Evolutionary conservation across 2,797 vertebrate species (phyloP).

Genomic region (Neoniphon sammara): DNA sequence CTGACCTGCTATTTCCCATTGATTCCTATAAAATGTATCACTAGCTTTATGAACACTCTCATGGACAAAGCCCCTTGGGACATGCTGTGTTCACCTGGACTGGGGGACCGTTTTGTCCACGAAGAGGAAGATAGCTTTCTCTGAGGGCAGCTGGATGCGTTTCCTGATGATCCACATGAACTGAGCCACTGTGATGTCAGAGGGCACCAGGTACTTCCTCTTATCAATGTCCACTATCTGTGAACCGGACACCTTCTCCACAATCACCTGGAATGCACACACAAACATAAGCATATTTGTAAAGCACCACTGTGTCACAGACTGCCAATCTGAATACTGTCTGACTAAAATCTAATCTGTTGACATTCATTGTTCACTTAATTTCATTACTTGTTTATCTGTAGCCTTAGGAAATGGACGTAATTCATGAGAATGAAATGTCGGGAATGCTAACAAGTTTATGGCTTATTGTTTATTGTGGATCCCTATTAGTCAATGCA

Average conservation of each 20-base stretch:
- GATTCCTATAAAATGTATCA: too few relatives aligned
- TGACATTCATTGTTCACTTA: not conserved
- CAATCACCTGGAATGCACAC: conserved; percentile 88
- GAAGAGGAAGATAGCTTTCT: conserved; percentile 99
- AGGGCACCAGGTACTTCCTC: conserved; percentile 98
- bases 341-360: not conserved
- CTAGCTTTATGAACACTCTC: too few relatives aligned
- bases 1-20: too few relatives aligned
- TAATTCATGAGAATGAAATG: not conserved
- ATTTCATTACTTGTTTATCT: not conserved
- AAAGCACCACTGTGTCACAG: too few relatives aligned
- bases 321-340: not conserved
- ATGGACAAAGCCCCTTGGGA: too few relatives aligned
- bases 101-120: conserved; percentile 99
- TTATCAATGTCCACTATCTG: conserved; percentile 99
- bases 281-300: not conserved
- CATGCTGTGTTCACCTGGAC: conserved; percentile 85
- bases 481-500: too few relatives aligned
- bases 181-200: conserved; percentile 99
- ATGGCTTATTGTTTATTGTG: too few relatives aligned
- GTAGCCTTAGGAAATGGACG: not conserved
- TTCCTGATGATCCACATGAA: conserved; percentile 99
- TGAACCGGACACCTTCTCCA: conserved; percentile 98
- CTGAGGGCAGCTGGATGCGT: conserved; percentile 97
- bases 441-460: not conserved